Evolutionary conservation across 2,888 invertebrate genomes (phyloP).

Genomic region (Habroteleia sp.): DNA sequence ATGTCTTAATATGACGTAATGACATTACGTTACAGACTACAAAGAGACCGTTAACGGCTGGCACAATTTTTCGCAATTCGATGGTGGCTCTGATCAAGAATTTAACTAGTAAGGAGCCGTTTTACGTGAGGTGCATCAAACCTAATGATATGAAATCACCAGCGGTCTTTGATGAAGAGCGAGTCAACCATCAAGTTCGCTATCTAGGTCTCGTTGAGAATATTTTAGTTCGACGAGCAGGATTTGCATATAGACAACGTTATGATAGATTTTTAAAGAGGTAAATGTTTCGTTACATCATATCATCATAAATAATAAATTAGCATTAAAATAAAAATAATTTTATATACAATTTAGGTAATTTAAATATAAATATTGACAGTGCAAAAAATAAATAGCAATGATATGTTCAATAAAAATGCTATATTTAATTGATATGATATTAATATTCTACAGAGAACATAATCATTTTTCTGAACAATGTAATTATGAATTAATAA

Average conservation of each 20-base stretch:
- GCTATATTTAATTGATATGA: too few relatives aligned
- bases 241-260: constrained; percentile 97
- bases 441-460: too few relatives aligned
- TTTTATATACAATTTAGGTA: too few relatives aligned
- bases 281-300: constrained; percentile 75
- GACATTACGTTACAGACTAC: constrained; percentile 86
- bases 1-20: too few relatives aligned
- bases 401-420: too few relatives aligned
- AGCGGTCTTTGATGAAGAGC: constrained; percentile 90
- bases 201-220: constrained; percentile 97
- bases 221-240: constrained; percentile 96
- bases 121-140: constrained; percentile 98
- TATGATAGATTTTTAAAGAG: constrained; percentile 95
- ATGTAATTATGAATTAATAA: too few relatives aligned
- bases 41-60: constrained; percentile 96
- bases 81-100: constrained; percentile 95
- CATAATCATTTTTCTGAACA: too few relatives aligned
- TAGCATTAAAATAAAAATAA: too few relatives aligned
- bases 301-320: too few relatives aligned
- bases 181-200: constrained; percentile 88
- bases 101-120: constrained; percentile 95
- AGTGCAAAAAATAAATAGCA: too few relatives aligned
- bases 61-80: constrained; percentile 96
- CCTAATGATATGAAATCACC: constrained; percentile 97
- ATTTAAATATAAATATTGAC: too few relatives aligned